A percentile compares a stretch with the other conserved stretches of the same genome.
phyloP scores from a whole-genome alignment of 2,797 vertebrate genomes.

The Eleutherodactylus coqui region DNA sequence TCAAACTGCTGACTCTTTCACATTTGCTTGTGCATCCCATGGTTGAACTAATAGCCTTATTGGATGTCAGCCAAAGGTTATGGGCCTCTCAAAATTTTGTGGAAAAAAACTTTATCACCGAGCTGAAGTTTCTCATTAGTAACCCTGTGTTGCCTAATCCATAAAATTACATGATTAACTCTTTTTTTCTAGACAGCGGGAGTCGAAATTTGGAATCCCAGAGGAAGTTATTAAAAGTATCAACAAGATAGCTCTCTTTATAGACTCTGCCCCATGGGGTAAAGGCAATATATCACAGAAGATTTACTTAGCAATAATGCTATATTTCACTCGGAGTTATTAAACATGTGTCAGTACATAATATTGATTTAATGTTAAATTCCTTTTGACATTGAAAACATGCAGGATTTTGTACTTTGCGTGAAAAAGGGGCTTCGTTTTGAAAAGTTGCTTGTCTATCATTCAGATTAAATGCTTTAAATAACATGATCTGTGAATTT shows the following conservation, averaged over 20 bases:
- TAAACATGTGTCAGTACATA: constrained; percentile 77
- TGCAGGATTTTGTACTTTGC: background rate
- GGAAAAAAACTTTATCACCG: constrained; percentile 92
- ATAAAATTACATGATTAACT: constrained; percentile 85
- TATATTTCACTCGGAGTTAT: constrained; percentile 80
- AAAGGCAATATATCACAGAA: constrained; percentile 82
- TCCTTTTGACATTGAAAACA: constrained; percentile 70
- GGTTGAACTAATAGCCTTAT: constrained; percentile 92
- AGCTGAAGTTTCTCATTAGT: constrained; percentile 92
- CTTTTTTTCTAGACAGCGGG: constrained; percentile 76
- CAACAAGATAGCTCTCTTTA: constrained; percentile 78
- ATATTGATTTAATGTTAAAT: constrained; percentile 77
- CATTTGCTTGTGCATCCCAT: constrained; percentile 81
- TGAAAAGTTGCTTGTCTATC: background rate
- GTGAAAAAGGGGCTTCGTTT: background rate
- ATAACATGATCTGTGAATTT: background rate
- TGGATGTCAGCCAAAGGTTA: constrained; percentile 99
- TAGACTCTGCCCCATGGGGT: constrained; percentile 77
- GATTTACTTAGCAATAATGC: constrained; percentile 78
- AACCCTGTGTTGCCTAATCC: constrained; percentile 88
- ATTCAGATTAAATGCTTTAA: background rate
- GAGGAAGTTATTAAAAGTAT: constrained; percentile 87
- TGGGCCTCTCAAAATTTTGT: constrained; percentile 93
- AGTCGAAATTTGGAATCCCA: constrained; percentile 76
- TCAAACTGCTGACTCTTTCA: constrained; percentile 80